Evolutionary conservation across 2,797 vertebrate genomes (phyloP), one percentile per base, ranked within the genome.

Genomic region (Chloroceryle amazona): DNA sequence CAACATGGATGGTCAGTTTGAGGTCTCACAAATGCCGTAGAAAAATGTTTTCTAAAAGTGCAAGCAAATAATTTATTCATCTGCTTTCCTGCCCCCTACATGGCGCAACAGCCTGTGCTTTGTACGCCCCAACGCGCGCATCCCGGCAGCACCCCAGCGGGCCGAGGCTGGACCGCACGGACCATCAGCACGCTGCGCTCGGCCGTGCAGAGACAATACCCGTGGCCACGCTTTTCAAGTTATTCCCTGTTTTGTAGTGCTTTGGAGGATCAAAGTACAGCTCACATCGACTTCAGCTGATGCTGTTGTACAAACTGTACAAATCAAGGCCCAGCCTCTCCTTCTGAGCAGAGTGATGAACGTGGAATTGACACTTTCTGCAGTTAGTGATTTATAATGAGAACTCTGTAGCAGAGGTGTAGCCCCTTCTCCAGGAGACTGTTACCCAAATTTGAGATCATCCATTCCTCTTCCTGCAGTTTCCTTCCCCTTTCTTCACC

Each of bases 161-260:
- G 0, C 6, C 6, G 25, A 21, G 35, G n/a, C 68, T 75, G 63
- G 26, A 41, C 57, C 80, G 25, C 70, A 19, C 1, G 0, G 57
- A 8, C n/a, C 46, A 6, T 26, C 60, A 16, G 58, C 58, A 8
- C 1, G 1, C 39, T 0, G 2, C 61, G 62, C 58, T 41, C 1
- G 1, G 63, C 37, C 0, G 0, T 22, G 37, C 12, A 1, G 14
- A 14, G 29, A 72, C 23, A 33, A 28, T 37, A 68, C 20, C 49
- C 18, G 0, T 3, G 7, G 55, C 86, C 49, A 71, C 44, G 4
- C 39, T 81, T 33, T 9, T 31, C 23, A 23, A 21, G 33, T 57
- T 52, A 33, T 18, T 89, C 81, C 55, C 31, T 44, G 21, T 16
- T 62, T 33, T 82, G 33, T 52, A 28, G 71, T 22, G 60, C 61